phyloP scores from a whole-genome alignment of 2,888 invertebrate species.

The Venusia cambrica region DNA sequence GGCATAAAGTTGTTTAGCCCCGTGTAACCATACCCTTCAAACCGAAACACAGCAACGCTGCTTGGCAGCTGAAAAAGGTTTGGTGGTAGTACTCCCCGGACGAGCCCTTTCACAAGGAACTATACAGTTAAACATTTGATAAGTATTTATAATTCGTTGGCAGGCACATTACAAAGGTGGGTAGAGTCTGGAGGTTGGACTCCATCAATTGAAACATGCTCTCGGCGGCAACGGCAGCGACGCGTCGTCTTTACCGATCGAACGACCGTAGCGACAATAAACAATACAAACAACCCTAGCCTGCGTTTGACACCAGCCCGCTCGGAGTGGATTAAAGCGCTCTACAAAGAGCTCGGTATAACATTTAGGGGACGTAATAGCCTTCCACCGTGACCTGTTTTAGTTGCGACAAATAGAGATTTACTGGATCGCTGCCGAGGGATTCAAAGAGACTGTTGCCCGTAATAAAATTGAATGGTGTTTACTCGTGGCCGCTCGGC shows the following conservation, averaged over 20 bases:
- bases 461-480: conserved; percentile 73
- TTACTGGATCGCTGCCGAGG: conserved; percentile 71
- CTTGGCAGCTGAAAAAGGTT: too few species aligned
- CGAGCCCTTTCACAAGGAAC: too few species aligned
- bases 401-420: conserved; percentile 80
- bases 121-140: conserved; percentile 54
- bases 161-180: conserved; percentile 59
- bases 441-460: conserved; percentile 59
- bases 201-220: conserved; percentile 72
- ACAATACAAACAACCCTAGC: conserved; percentile 79
- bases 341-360: conserved; percentile 76
- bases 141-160: conserved; percentile 49
- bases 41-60: conserved; percentile 29
- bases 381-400: conserved; percentile 79
- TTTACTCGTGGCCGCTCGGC: conserved; percentile 63
- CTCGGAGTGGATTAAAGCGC: conserved; percentile 78
- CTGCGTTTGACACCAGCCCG: conserved; percentile 80
- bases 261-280: conserved; percentile 76
- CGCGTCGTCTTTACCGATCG: conserved; percentile 67
- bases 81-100: too few species aligned
- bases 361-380: conserved; percentile 79
- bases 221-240: conserved; percentile 43
- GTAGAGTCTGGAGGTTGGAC: conserved; percentile 47
- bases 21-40: too few species aligned
- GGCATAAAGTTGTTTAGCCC: too few species aligned